Conservation (phyloP, 2,888 invertebrate species). For the Nesidiocoris tenuis region DNA sequence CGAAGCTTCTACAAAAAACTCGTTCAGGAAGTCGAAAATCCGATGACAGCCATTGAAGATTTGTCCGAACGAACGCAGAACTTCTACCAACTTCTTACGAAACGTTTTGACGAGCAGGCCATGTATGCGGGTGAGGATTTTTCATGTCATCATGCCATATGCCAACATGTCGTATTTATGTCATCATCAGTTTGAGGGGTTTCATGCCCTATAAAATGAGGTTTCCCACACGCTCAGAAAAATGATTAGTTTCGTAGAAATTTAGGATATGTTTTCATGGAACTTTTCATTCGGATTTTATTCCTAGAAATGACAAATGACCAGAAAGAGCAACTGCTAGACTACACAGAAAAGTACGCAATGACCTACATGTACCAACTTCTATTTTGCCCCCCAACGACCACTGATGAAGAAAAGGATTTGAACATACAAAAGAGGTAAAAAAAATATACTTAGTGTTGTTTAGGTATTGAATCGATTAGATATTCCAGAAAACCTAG, state of each 20-base stretch:
- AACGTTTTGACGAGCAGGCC: slow-evolving; percentile 67
- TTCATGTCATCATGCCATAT: too few relatives aligned
- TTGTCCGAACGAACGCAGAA: slow-evolving; percentile 87
- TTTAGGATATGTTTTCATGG: too few relatives aligned
- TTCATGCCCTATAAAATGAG: too few relatives aligned
- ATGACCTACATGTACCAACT: slow-evolving; percentile 85
- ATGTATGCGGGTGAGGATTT: slow-evolving; percentile 63
- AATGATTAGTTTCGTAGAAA: too few relatives aligned
- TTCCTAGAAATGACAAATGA: slow-evolving; percentile 68
- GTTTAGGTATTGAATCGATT: background rate
- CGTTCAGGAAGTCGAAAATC: slow-evolving; percentile 52
- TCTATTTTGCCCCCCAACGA: slow-evolving; percentile 84
- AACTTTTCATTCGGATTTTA: too few relatives aligned
- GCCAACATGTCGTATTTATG: too few relatives aligned
- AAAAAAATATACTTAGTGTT: slow-evolving; percentile 16
- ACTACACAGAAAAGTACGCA: slow-evolving; percentile 90
- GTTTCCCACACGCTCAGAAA: too few relatives aligned
- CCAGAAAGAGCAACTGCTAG: slow-evolving; percentile 77
- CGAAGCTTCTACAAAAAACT: slow-evolving; percentile 64
- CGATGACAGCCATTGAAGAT: slow-evolving; percentile 72
- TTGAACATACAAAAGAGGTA: slow-evolving; percentile 79
- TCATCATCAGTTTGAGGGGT: too few relatives aligned
- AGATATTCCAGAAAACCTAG: too few relatives aligned
- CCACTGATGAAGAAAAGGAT: slow-evolving; percentile 92
- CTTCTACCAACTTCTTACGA: slow-evolving; percentile 74